Base-by-base conservation (phyloP, 2,113 vertebrate species). In the Brachionichthys hirsutus region DNA sequence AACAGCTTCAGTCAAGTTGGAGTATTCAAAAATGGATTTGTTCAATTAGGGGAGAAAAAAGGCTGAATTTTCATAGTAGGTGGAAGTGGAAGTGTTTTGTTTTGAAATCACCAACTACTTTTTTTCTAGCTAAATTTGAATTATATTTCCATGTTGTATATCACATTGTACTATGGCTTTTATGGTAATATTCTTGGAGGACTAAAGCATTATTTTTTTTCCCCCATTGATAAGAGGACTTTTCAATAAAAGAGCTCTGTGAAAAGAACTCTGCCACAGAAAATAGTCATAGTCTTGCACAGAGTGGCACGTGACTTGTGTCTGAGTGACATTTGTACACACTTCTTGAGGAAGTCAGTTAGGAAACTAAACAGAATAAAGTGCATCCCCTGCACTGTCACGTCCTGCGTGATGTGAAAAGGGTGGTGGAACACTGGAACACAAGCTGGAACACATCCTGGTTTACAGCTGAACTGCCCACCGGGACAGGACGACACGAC, bases 331-430 rank as follows among this genome's bases (percentile, higher is more conserved):
- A 70, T 65, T 79, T 65, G 70, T 70, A 18, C 70, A 65, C 60
- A 78, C 34, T 78, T 81, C 58, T 55, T 60, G 77, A 81, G 85
- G 84, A 87, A 86, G 78, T 77, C 35, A 41, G 35, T 51, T 47
- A 51, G 82, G 83, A 85, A 82, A 76, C 80, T 66, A 63, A 69
- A 52, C 52, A 69, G 61, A 70, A 80, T 74, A 49, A 68, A 71
- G 58, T 52, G 70, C 81, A 80, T 72, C 56, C 60, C 54, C 19
- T 56, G 62, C n/a, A 60, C 52, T 70, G 64, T 75, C 58, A 62
- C 54, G 78, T 62, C 66, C 45, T 62, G 47, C 68, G 55, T 19
- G 19, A 7, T 59, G 64, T 34, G 18, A 41, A 43, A 45, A 54
- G 35, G 10, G 3, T 3, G 10, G 9, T 3, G 10, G 9, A 40